phyloP scores from a whole-genome alignment of 2,797 vertebrate species.

The Taenioides sp. region DNA sequence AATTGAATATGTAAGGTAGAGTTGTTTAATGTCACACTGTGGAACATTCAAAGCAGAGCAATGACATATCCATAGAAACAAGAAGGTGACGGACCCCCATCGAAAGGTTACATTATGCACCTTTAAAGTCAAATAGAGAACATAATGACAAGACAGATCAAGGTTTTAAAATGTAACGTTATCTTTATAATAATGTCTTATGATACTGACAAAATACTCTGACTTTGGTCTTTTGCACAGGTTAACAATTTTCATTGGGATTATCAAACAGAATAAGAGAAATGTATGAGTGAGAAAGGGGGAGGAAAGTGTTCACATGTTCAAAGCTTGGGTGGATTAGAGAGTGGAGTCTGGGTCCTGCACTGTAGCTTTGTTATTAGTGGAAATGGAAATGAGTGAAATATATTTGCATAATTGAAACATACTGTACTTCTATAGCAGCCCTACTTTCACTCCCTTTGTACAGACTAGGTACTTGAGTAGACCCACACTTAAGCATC shows the following conservation, averaged over 20 bases:
- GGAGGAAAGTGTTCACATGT: conserved; percentile 12
- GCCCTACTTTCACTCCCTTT: background rate
- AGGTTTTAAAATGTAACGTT: conserved; percentile 19
- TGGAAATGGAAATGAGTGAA: conserved; percentile 14
- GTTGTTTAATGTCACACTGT: too few relatives aligned
- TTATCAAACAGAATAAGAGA: conserved; percentile 13
- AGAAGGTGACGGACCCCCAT: too few relatives aligned
- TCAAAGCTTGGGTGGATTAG: conserved; percentile 11
- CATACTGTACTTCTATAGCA: conserved; percentile 8
- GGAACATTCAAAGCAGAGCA: too few relatives aligned
- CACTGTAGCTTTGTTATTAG: conserved; percentile 7
- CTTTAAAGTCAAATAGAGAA: conserved; percentile 33
- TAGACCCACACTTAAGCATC: too few relatives aligned
- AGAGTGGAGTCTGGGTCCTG: background rate
- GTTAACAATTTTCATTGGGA: background rate
- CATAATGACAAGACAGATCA: conserved; percentile 23
- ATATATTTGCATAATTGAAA: conserved; percentile 30
- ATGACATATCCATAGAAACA: too few relatives aligned
- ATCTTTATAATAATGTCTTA: background rate
- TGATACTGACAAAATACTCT: conserved; percentile 24
- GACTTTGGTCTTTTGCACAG: conserved; percentile 19
- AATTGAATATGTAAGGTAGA: too few relatives aligned
- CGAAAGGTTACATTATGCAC: too few relatives aligned
- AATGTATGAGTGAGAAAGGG: conserved; percentile 26
- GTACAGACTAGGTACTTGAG: background rate